Evolutionary conservation across 1,140 invertebrate genomes (phyloP), one percentile per base, ranked within the genome.

Genomic region (Drosophila lowei): DNA sequence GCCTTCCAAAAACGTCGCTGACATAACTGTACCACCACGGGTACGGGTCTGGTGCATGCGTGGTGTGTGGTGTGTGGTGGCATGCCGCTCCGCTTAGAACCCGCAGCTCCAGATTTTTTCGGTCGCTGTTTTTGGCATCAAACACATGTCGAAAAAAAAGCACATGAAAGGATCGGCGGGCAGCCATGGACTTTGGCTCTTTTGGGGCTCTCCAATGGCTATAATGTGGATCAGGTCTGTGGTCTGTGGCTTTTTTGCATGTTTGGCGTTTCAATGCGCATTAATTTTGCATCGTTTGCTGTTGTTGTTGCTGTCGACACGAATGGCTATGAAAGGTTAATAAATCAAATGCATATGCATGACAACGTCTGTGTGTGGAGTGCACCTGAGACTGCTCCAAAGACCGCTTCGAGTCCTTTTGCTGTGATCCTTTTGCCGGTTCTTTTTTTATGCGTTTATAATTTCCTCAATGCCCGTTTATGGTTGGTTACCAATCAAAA

Each of bases 261-360:
- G 81, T 85, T 85, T 88, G 81, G 81, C 83, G 70, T 86, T 86
- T 85, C 68, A 85, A 77, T 81, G 81, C 83, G 81, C 81, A 85
- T 86, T 85, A 85, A 85, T 85, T 85, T 85, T 85, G 68, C 62
- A 57, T 70, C 62, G 72, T 60, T 21, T 72, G 68, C 42, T 76
- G 63, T 67, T 77, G 79, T 84, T 83, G 79, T 83, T 85, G 70
- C 64, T 53, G 81, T 85, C 81, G 81, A 85, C 81, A 85, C 81
- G 81, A 85, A 85, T 85, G 81, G 81, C 81, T 86, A 85, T 77
- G 81, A 85, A 78, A 85, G 81, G 81, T 85, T 85, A 85, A 85
- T 85, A 85, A 85, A 85, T 85, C 81, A 85, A 85, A 85, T 85
- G 73, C 74, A 86, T 85, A 78, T 85, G 83, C 81, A 80, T 77